Percentiles rank a stretch among this genome's conserved stretches.
phyloP scores from a whole-genome alignment of 1,140 invertebrate genomes.

The Drosophila lowei region DNA sequence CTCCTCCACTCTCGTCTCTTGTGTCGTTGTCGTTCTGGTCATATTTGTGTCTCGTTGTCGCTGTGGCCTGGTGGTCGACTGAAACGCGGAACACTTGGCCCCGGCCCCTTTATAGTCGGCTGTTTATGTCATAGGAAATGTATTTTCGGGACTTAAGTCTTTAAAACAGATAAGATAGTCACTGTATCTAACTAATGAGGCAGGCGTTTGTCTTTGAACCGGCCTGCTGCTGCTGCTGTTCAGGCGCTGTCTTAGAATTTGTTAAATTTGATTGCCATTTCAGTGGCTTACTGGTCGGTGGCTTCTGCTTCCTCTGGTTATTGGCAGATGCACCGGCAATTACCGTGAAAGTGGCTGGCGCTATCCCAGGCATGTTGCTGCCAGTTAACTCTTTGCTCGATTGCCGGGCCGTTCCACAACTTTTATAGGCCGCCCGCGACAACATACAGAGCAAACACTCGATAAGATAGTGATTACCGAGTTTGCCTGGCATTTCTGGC shows the following conservation, averaged over 20 bases:
- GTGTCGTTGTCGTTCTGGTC: conserved; percentile 9
- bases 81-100: conserved; percentile 36
- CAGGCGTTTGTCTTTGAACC: conserved; percentile 58
- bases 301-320: conserved; percentile 20
- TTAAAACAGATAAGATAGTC: conserved; percentile 67
- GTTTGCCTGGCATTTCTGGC: conserved; percentile 6
- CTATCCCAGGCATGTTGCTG: conserved; percentile 59
- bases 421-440: conserved; percentile 56
- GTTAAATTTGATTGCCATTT: conserved; percentile 1
- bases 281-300: conserved; percentile 5
- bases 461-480: conserved; percentile 72
- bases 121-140: conserved; percentile 74
- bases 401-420: conserved; percentile 38
- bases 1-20: conserved; percentile 53
- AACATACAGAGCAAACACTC: background rate
- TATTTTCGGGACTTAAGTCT: conserved; percentile 74
- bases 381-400: conserved; percentile 42
- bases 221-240: conserved; percentile 11
- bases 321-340: conserved; percentile 49
- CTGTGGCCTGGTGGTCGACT: conserved; percentile 40
- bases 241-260: conserved; percentile 16
- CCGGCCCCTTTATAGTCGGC: conserved; percentile 58
- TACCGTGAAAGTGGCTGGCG: conserved; percentile 52
- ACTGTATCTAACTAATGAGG: conserved; percentile 55
- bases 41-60: conserved; percentile 21